Conservation (phyloP, 2,888 invertebrate species). For the Drosophila siamana region DNA sequence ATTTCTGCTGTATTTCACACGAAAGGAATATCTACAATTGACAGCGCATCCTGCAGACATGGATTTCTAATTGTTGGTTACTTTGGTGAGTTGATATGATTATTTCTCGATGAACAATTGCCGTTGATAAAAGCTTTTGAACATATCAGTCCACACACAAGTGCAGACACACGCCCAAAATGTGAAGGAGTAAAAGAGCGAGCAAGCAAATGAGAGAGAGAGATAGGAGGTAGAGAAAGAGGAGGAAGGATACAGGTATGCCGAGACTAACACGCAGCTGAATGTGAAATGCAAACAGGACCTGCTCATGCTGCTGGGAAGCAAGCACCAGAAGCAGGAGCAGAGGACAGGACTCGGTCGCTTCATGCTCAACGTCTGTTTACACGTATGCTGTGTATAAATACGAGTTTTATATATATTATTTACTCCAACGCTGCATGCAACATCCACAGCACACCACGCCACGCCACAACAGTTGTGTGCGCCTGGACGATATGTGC, state of each 20-base stretch:
- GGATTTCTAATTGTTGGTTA: constrained; percentile 36
- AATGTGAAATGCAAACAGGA: constrained; percentile 79
- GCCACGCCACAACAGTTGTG: constrained; percentile 1
- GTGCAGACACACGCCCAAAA: constrained; percentile 27
- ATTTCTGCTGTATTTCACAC: not conserved
- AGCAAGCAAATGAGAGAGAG: too few relatives aligned
- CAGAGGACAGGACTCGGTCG: constrained; percentile 22
- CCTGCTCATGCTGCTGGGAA: constrained; percentile 16
- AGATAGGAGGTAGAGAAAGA: constrained; percentile 10
- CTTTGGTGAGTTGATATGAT: constrained; percentile 19
- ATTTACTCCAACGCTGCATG: constrained; percentile 76
- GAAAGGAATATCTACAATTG: not conserved
- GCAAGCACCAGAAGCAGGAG: not conserved
- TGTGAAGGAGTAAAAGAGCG: constrained; percentile 1
- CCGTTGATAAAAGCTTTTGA: constrained; percentile 77
- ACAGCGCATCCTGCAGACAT: not conserved
- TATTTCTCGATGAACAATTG: constrained; percentile 65
- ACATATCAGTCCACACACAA: constrained; percentile 53
- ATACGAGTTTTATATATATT: constrained; percentile 80
- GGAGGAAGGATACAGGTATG: constrained; percentile 55
- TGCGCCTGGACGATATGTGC: constrained; percentile 28
- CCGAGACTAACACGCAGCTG: constrained; percentile 74
- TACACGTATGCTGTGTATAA: constrained; percentile 80
- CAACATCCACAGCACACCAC: constrained; percentile 37
- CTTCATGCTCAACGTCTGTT: constrained; percentile 47